Evolutionary conservation across 2,888 invertebrate species (phyloP), one percentile per base, ranked within the genome.

Genomic region (Halictus quadricinctus): DNA sequence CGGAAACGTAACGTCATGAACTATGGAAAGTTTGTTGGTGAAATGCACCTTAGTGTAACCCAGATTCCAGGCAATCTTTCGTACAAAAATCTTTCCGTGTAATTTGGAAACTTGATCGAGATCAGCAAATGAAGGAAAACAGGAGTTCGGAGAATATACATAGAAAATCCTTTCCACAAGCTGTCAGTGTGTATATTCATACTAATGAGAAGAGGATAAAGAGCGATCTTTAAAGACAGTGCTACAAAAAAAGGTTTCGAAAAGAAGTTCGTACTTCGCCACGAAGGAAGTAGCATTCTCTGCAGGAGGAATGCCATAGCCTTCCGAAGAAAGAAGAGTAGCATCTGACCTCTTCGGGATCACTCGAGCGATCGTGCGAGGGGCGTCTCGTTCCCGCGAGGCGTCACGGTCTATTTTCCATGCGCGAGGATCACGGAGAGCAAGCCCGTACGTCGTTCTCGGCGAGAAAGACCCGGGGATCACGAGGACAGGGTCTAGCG

Each of bases 401-500:
- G 60, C 13, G 25, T 54, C 25, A 66, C 66, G 36, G 66, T 36
- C 29, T 29, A 36, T 66, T 66, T 21, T 66, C 66, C 66, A 21
- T 66, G 66, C 66, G 8, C 60, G 15, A 15, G 60, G 15, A 64
- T 64, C 66, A 41, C 66, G 66, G 21, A 21, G 54, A 10, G 54
- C 54, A 54, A 66, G 15, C 66, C 36, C 15, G 29, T 64, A 18
- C 29, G 29, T 66, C 29, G 66, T 66, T 41, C 66, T 29, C 29
- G 60, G 29, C 29, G 25, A 29, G 18, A 29, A 66, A 66, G 36
- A 36, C 36, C 36, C 7, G 46, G 12, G 73, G 66, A 76, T 74
- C 54, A 58, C 36, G 50, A n/a, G 48, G 73, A 50, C 60, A 64
- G 60, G 46, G 69, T 60, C 79, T 69, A 25, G 72, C 36, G 69